Evolutionary conservation across 2,113 vertebrate genomes (phyloP), one percentile per base, ranked within the genome.

Genomic region (Mastomys coucha): DNA sequence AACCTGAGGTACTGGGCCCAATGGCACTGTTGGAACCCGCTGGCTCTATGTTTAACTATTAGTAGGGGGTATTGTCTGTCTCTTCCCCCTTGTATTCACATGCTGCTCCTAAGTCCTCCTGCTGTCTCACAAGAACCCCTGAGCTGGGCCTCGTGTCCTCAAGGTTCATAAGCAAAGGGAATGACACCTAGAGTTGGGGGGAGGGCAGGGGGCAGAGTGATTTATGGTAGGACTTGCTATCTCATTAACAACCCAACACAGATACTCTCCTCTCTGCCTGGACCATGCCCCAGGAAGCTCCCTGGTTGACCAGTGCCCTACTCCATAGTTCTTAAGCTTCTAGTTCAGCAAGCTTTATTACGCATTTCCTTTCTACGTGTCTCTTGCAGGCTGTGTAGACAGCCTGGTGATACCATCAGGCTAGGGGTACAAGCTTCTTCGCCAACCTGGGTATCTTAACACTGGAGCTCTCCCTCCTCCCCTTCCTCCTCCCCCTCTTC

Each of bases 91-190:
- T 31, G 2, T 0, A 14, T 33, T 53, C 39, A 26, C 10, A 39
- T 53, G 31, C 26, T 20, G 24, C 39, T 36, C 56, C 39, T 20
- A 1, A 36, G 12, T 11, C 75, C 51, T 42, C 58, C 63, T 58
- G 45, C 65, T 73, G 24, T 10, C 45, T 51, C 70, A 24, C 33
- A 26, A 70, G 58, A 67, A 16, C 24, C 20, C 33, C 19, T 0
- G 12, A 70, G 19, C 7, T 12, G 39, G 9, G 24, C 58, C 73
- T 75, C 4, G 0, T 6, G n/a, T 39, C 31, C 22, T 19, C 11
- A 16, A 36, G 67, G 49, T 9, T 75, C n/a, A 39, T 0, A 3
- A 0, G 1, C 24, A 49, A 36, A 36, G 31, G 45, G 85, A 22
- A 8, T 6, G 2, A 26, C 0, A 11, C 31, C n/a, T 22, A 20